Evolutionary conservation across 1,140 invertebrate species (phyloP), one percentile per base, ranked within the genome.

Genomic region (Whitmania pigra): DNA sequence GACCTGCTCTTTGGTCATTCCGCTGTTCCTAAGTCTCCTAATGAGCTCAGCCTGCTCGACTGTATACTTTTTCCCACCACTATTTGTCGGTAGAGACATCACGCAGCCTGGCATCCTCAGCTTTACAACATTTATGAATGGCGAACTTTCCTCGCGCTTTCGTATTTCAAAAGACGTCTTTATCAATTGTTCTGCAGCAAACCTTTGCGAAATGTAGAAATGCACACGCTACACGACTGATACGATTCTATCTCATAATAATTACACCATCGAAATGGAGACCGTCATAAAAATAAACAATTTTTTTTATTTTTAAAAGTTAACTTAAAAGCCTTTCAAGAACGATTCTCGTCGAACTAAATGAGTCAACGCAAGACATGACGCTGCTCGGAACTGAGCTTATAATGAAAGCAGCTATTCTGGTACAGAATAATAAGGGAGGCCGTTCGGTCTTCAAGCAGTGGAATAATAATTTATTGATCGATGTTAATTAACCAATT

Each of bases 31-130:
- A 22, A 83, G 75, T 22, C 82, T 76, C 15, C 82, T 75, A 49
- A 82, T 79, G 71, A 83, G 73, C 73, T 83, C 82, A 72, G 82
- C 79, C 76, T 83, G 82, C 75, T 83, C 81, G 29, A 83, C 78
- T 27, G 81, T 80, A 76, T 82, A 83, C 73, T 25, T 25, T 63
- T 63, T 63, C 29, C 29, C 29, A 25, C 57, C 57, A 25, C 22
- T 31, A 31, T 63, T 63, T 63, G 57, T 31, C 29, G 57, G 57
- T 22, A 31, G 22, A 63, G 57, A 63, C 57, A 63, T 63, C 22
- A 63, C 57, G 57, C 57, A 63, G 22, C 57, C 57, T 25, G 57
- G 57, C 57, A 63, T 63, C 22, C 57, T 63, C 29, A 63, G 3
- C 57, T 31, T 22, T 63, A 22, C 22, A 63, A 63, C 29, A 31